Base-by-base conservation (phyloP, 2,888 invertebrate genomes). In the Idaea dimidiata region DNA sequence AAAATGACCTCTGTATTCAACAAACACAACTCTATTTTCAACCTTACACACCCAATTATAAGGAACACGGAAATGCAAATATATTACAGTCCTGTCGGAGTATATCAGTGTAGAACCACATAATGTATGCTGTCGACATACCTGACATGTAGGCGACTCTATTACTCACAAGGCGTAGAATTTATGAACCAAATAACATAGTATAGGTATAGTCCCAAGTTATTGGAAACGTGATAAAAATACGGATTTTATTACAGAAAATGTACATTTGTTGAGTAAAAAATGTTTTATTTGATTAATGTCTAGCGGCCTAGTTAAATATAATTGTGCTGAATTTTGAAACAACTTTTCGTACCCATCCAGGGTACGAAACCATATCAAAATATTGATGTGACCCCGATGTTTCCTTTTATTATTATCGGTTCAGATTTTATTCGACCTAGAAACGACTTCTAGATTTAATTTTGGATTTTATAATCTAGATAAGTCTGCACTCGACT, bases 201-300 rank as follows among this genome's bases (percentile, higher is more conserved):
- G 24, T 24, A 24, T 24, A 24, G 24, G 24, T 24, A 78, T 75
- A 79, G 77, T 81, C 83, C 80, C 76, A 75, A 85, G 84, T 84
- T 89, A 89, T 89, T 90, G 87, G 87, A 88, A 84, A 89, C 89
- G 89, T 89, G 89, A 87, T 82, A 76, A 71, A 78, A 86, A 84
- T 88, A 73, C 76, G 72, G 79, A 86, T 83, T 71, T 67, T 74
- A 72, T 70, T 75, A 72, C 63, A 71, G 73, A 70, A 72, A 43
- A 43, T 43, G 43, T 43, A 43, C 43, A 43, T 43, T 43, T 43
- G 43, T 8, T 14, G 43, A 43, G 14, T 8, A 43, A 43, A 43
- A 43, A 43, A 43, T 43, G 43, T 43, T 43, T 43, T 43, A 43
- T 43, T 43, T 6, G 43, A 43, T 43, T 43, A 43, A 43, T 43